Evolutionary conservation across 2,888 invertebrate genomes (phyloP), one percentile per base, ranked within the genome.

Genomic region (Exephanes ischioxanthus): DNA sequence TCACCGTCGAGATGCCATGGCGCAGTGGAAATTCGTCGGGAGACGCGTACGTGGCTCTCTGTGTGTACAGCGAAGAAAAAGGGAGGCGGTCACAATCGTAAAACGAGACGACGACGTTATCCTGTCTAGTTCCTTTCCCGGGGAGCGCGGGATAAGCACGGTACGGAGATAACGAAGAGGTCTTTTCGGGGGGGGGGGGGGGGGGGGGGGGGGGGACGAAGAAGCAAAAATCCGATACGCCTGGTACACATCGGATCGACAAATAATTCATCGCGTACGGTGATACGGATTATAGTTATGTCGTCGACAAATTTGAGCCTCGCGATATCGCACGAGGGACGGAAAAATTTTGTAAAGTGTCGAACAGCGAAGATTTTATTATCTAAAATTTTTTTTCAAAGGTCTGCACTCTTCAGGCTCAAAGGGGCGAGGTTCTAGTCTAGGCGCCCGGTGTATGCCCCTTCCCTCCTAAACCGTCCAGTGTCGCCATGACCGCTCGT

Each of bases 21-120:
- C 55, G 55, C 71, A 33, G 67, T 66, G 30, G 51, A 80, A 75
- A 76, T 81, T 68, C 73, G 72, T 68, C 61, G 26, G 6, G 16
- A 22, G 6, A 19, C 30, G 61, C 48, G 37, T 33, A 51, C 53
- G 66, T 67, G 37, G 16, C 19, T 9, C 19, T 26, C 30, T 67
- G 53, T 45, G 61, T 61, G 45, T 68, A 71, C 37, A 72, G 16
- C 30, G 16, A 41, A 41, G 19, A 6, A 76, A 58, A 73, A 55
- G 51, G 51, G 67, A 70, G 37, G 68, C 67, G 26, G 53, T 37
- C 33, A 66, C 75, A 66, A 85, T 85, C 86, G 83, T 85, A 81
- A 85, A 83, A 76, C 77, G 66, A 48, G 76, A 67, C 85, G 75
- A 76, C 53, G 22, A 63, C 22, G 77, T 67, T 77, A 77, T 77